Conservation (phyloP, 2,797 vertebrate genomes). For the Muscicapa striata region DNA sequence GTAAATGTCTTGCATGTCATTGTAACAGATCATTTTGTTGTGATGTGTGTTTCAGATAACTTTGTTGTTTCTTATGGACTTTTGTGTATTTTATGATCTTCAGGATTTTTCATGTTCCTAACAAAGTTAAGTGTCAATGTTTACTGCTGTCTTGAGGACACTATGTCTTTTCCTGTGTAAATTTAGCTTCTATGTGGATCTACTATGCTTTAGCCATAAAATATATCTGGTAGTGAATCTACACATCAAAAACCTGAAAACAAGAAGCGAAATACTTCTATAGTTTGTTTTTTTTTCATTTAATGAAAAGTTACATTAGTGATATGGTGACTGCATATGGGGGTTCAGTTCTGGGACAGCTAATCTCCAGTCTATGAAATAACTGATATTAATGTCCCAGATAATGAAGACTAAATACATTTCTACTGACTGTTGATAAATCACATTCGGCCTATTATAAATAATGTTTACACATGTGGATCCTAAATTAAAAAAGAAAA, state of each 20-base stretch:
- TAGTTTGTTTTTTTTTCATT: background rate
- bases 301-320: background rate
- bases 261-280: background rate
- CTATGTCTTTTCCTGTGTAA: background rate
- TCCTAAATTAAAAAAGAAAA: background rate
- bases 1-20: background rate
- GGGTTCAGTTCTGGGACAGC: background rate
- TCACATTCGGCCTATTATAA: background rate
- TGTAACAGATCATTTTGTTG: background rate
- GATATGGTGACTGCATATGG: background rate
- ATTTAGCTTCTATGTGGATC: background rate
- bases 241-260: background rate
- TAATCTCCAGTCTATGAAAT: background rate
- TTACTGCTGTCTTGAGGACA: background rate
- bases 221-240: background rate
- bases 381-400: background rate
- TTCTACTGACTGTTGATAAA: background rate
- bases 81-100: background rate
- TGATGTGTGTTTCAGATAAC: background rate
- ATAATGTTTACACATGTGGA: background rate
- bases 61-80: background rate
- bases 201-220: background rate
- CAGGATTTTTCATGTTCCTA: background rate
- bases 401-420: background rate
- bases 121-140: background rate